Evolutionary conservation across 2,888 invertebrate species (phyloP), one percentile per base, ranked within the genome.

Genomic region (Tetrapedia diversipes): DNA sequence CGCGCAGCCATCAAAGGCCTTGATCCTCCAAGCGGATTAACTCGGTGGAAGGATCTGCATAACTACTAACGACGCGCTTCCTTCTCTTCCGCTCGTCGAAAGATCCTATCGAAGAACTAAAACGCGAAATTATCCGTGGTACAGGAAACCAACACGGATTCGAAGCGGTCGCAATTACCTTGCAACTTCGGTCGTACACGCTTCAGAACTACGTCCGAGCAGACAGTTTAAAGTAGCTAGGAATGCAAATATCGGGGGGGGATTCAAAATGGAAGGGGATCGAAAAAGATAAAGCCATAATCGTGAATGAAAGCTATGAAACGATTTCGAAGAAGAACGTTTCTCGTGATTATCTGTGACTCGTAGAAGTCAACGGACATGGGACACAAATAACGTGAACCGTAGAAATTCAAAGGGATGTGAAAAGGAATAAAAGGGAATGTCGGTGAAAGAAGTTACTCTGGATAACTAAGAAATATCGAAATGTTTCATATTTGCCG

Each of bases 1-100:
- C 27, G 63, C 43, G 53, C 10, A 10, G 29, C 32, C 61, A n/a
- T 73, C 67, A 67, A 71, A 66, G 66, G 34, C 54, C 72, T 76
- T 76, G 72, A 76, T 76, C 61, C 56, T 66, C 37, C 72, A 29
- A 60, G 61, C 71, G 71, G 60, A 72, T 45, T 67, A 67, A 67
- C 39, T 19, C 16, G 57, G 39, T n/a, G 22, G 43, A 53, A 45
- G 34, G 27, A 37, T 37, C 56, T 51, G 14, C 39, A 53, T 19
- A 39, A 59, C 39, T 67, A 45, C 59, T 43, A 61, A 69, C 61
- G 69, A 61, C 27, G 22, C 53, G 16, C 37, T 66, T 72, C 34
- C 57, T 22, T 53, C 53, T 59, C 22, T 29, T 11, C 27, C 8
- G 11, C 47, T 37, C 51, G 32, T 22, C 24, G 11, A 39, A 32